phyloP scores from a whole-genome alignment of 2,797 vertebrate genomes.

The Sebastes itinus region DNA sequence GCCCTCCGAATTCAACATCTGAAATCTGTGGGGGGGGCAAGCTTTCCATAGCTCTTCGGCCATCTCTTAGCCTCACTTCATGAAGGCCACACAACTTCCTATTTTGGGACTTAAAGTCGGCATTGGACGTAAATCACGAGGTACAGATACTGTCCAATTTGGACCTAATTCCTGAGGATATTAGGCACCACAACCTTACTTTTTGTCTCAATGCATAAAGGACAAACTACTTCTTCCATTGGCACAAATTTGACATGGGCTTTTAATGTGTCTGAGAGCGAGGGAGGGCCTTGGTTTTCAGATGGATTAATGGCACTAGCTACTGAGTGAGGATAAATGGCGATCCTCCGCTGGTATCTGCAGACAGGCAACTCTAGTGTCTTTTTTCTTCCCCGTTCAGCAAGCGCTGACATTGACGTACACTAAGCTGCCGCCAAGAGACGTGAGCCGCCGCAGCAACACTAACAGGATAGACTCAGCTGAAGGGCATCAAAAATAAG shows the following conservation, averaged over 20 bases:
- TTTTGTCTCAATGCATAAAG: neutral
- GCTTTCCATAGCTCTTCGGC: no score
- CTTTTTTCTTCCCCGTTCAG: slow-evolving; percentile 30
- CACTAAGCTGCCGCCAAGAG: slow-evolving; percentile 44
- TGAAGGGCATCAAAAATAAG: slow-evolving; percentile 27
- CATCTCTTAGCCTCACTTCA: neutral
- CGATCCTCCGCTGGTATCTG: slow-evolving; percentile 12
- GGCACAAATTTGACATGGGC: neutral
- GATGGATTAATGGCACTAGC: slow-evolving; percentile 51
- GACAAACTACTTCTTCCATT: neutral
- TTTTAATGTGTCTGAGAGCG: neutral
- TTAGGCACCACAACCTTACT: neutral
- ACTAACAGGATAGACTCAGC: slow-evolving; percentile 28
- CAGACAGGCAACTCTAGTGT: slow-evolving; percentile 21
- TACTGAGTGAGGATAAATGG: slow-evolving; percentile 36
- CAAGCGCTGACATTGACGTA: slow-evolving; percentile 39
- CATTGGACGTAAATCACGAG: neutral
- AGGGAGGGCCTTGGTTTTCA: slow-evolving; percentile 37
- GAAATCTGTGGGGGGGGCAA: no score
- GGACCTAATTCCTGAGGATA: neutral
- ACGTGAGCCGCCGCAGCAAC: neutral
- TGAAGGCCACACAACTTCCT: neutral
- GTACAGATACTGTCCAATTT: neutral
- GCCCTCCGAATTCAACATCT: no score
- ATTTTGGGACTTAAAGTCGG: neutral